Percentiles rank a stretch among this genome's conserved stretches.
Evolutionary conservation across 2,888 invertebrate genomes (phyloP).

Genomic region (Penaeus monodon): DNA sequence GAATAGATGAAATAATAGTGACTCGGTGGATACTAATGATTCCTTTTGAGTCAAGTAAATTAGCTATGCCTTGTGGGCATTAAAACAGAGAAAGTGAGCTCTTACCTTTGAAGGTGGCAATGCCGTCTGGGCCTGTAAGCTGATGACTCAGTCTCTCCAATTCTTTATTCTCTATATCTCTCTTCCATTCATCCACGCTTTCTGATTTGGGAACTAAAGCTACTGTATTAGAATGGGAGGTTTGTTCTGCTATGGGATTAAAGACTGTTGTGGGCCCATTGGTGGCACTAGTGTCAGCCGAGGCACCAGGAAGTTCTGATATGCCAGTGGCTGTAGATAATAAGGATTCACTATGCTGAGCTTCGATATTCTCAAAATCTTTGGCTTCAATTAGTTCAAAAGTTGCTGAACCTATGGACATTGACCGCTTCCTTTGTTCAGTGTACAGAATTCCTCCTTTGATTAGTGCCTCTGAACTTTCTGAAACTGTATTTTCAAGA

Average conservation of each 20-base stretch:
- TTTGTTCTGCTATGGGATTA: not conserved
- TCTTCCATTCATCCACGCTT: not conserved
- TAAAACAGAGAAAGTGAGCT: not conserved
- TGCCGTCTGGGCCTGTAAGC: constrained; percentile 61
- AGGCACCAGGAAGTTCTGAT: constrained; percentile 5
- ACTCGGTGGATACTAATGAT: too few species aligned
- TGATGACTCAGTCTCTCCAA: constrained; percentile 62
- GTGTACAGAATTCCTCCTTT: constrained; percentile 52
- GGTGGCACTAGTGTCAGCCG: not conserved
- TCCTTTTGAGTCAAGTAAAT: too few species aligned
- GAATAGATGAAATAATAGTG: too few species aligned
- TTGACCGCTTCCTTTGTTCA: constrained; percentile 49
- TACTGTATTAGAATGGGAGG: constrained; percentile 12
- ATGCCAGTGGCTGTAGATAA: constrained; percentile 21
- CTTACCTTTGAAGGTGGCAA: constrained; percentile 65
- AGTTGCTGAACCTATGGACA: constrained; percentile 61
- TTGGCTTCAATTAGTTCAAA: constrained; percentile 62
- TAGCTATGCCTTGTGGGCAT: not conserved
- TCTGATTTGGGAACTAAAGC: not conserved
- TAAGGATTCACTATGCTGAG: constrained; percentile 57
- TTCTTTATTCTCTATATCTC: constrained; percentile 36
- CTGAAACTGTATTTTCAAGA: not conserved
- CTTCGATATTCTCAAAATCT: constrained; percentile 63
- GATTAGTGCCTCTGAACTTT: constrained; percentile 38
- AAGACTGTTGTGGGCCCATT: not conserved